Evolutionary conservation across 2,113 vertebrate genomes (phyloP).

Genomic region (Lethenteron camtschaticum): DNA sequence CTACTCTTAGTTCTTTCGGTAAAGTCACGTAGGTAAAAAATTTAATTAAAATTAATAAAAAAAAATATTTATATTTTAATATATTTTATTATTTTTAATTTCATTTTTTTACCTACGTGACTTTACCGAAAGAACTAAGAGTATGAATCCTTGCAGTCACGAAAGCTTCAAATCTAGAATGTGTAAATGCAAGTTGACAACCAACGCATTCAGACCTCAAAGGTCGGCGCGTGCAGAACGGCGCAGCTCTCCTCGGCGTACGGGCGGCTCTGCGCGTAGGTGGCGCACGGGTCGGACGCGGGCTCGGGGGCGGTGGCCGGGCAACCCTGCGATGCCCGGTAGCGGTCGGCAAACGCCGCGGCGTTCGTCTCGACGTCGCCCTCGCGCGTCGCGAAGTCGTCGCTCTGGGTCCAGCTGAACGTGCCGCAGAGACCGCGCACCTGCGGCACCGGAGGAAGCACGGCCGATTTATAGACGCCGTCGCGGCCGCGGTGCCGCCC

Average conservation of each 20-base stretch:
- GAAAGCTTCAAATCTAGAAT: background rate
- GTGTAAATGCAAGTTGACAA: background rate
- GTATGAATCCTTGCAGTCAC: background rate
- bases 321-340: slow-evolving; percentile 25
- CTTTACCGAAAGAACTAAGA: too few relatives aligned
- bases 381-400: slow-evolving; percentile 54
- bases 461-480: too few relatives aligned
- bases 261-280: slow-evolving; percentile 24
- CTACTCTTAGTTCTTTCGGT: too few relatives aligned
- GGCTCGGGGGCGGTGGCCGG: slow-evolving; percentile 4
- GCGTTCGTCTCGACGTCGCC: slow-evolving; percentile 44
- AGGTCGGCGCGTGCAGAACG: slow-evolving; percentile 23
- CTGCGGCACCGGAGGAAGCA: slow-evolving; percentile 16
- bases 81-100: too few relatives aligned
- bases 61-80: too few relatives aligned
- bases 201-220: slow-evolving; percentile 32
- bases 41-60: too few relatives aligned
- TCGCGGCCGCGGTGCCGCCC: too few relatives aligned
- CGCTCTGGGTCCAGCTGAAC: slow-evolving; percentile 51
- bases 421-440: slow-evolving; percentile 68
- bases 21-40: too few relatives aligned
- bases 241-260: slow-evolving; percentile 34
- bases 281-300: slow-evolving; percentile 25
- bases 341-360: slow-evolving; percentile 34
- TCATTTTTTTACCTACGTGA: too few relatives aligned